phyloP scores from a whole-genome alignment of 2,113 vertebrate species.

The Athene cunicularia region DNA sequence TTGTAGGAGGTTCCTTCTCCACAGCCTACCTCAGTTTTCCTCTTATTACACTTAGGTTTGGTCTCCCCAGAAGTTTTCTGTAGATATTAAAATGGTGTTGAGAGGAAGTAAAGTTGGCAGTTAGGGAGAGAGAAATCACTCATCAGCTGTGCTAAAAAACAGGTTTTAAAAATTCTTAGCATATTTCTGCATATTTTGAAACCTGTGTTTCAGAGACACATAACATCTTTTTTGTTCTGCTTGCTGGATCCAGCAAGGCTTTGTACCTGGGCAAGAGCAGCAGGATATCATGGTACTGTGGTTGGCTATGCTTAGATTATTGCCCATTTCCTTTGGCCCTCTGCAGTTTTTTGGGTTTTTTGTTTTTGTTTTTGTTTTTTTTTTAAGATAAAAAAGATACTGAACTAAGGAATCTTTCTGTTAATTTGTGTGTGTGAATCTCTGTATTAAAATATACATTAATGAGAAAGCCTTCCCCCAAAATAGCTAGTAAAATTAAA shows the following conservation, averaged over 20 bases:
- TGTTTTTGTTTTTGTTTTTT: too few relatives aligned
- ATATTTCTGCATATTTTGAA: not conserved
- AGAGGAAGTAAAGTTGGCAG: not conserved
- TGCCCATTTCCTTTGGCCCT: not conserved
- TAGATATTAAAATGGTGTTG: not conserved
- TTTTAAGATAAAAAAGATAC: not conserved
- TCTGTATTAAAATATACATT: not conserved
- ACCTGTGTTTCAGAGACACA: not conserved
- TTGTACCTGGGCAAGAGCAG: not conserved
- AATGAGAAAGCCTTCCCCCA: not conserved
- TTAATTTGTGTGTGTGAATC: not conserved
- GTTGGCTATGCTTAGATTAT: not conserved
- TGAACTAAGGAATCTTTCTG: not conserved
- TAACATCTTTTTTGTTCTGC: constrained; percentile 18
- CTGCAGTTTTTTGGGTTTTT: not conserved
- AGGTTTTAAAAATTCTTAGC: not conserved
- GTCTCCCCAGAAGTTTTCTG: not conserved
- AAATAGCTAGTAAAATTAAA: not conserved
- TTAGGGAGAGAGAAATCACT: not conserved
- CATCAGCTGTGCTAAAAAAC: not conserved
- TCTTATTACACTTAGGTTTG: not conserved
- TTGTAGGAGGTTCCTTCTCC: not conserved
- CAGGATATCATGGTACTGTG: not conserved
- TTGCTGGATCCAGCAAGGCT: constrained; percentile 19
- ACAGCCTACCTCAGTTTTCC: not conserved